Evolutionary conservation across 2,888 invertebrate species (phyloP), one percentile per base, ranked within the genome.

Genomic region (Phoenoteleia sp.): DNA sequence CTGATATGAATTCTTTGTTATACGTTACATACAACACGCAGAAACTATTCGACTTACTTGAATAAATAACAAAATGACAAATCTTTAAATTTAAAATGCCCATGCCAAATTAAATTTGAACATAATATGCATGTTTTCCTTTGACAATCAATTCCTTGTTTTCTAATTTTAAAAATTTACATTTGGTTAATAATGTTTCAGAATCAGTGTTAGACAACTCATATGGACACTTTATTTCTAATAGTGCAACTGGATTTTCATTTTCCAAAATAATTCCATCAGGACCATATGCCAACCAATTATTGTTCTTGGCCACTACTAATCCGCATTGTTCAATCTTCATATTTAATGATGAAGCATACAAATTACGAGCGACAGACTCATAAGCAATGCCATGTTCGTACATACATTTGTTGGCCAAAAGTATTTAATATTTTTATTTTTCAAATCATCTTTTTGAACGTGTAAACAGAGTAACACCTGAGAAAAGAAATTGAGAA

Each of bases 91-190:
- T 76, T 47, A 76, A 67, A 58, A 76, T 33, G 0, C 60, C 56
- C 77, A 77, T 77, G 7, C 67, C 77, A 27, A 67, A 25, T 60
- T 77, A 52, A 7, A 77, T 27, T 60, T 77, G 60, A 0, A 60
- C 69, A 39, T 77, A 77, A 17, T 77, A 77, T 9, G 60, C 54
- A 56, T 72, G 71, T 33, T 80, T 80, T 54, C 58, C 23, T 60
- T 71, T 72, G 0, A 72, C 0, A 5, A 7, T 13, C 6, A 80
- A 4, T 19, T 56, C 36, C 0, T 17, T 25, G 6, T 74, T 74
- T 19, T 47, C 49, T 3, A 7, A 3, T 13, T 7, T 21, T n/a
- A 47, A 36, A 52, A 47, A 69, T 19, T 69, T 69, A 15, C 67
- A 69, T 7, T 69, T 45, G 0, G 7, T n/a, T 0, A 36, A 7